These are phyloP conservation scores for Platanista minor DNA, from an alignment of 2,113 vertebrate species.

Conservation along the genomic window DNA sequence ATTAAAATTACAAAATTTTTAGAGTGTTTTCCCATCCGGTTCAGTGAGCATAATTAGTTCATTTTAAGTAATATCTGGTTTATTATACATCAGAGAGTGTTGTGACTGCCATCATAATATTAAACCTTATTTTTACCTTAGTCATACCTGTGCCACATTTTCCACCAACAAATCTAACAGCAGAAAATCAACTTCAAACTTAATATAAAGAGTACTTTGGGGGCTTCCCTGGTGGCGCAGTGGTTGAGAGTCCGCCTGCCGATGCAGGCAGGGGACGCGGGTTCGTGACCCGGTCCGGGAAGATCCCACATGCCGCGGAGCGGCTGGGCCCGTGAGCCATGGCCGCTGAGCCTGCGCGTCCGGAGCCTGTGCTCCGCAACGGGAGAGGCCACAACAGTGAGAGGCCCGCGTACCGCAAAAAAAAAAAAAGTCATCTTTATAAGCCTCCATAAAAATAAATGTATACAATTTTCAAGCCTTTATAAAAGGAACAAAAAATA, in stretches of 20 bases:
- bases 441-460: slow-evolving; percentile 33
- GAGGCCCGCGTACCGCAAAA: no score
- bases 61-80: neutral
- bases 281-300: no score
- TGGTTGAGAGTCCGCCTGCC: no score
- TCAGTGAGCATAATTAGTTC: neutral
- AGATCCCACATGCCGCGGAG: no score
- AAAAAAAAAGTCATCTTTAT: neutral
- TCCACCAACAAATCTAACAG: slow-evolving; percentile 43
- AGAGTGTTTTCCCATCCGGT: neutral
- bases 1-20: neutral
- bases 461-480: neutral
- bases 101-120: neutral
- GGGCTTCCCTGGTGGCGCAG: no score
- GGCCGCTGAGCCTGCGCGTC: no score
- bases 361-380: no score
- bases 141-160: slow-evolving; percentile 11
- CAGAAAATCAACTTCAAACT: slow-evolving; percentile 48
- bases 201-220: slow-evolving; percentile 19
- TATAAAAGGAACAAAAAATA: slow-evolving; percentile 20
- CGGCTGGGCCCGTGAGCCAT: no score
- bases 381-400: no score
- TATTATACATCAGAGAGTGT: neutral
- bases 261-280: no score
- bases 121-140: neutral